Percentiles rank a stretch among this genome's conserved stretches.
These are phyloP conservation scores for Hippasteria phrygiana DNA, from an alignment of 53 echinoderm and acorn worm genomes.

Conservation along the genomic window DNA sequence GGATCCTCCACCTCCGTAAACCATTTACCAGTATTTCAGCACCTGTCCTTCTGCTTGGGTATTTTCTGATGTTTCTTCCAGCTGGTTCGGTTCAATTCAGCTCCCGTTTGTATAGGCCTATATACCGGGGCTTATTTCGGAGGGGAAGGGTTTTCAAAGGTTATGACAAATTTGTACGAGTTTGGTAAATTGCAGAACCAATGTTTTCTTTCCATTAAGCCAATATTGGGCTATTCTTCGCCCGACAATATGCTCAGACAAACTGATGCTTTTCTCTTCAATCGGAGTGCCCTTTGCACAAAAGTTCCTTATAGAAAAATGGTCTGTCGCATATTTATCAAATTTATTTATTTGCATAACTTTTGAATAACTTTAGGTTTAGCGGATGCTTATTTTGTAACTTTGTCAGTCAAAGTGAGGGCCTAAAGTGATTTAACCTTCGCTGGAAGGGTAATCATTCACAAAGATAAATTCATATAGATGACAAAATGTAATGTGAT, in stretches of 20 bases:
- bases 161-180: slow-evolving; percentile 1
- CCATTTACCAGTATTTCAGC: not conserved
- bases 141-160: not conserved
- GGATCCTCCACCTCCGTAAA: not conserved
- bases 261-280: not conserved
- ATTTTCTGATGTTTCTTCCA: slow-evolving; percentile 8
- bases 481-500: no score
- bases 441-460: no score
- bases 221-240: not conserved
- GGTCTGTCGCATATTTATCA: no score
- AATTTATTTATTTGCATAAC: no score
- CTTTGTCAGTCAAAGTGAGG: no score
- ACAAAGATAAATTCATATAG: no score
- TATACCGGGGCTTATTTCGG: not conserved
- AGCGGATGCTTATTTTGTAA: no score
- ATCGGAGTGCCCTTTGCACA: not conserved
- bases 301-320: not conserved
- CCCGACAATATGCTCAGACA: not conserved
- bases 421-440: no score
- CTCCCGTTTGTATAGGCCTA: not conserved
- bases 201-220: not conserved
- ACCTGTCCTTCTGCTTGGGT: slow-evolving; percentile 5
- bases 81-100: not conserved
- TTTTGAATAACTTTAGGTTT: no score
- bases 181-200: not conserved